Conservation (phyloP, 2,797 vertebrate genomes). For the Periparus ater region DNA sequence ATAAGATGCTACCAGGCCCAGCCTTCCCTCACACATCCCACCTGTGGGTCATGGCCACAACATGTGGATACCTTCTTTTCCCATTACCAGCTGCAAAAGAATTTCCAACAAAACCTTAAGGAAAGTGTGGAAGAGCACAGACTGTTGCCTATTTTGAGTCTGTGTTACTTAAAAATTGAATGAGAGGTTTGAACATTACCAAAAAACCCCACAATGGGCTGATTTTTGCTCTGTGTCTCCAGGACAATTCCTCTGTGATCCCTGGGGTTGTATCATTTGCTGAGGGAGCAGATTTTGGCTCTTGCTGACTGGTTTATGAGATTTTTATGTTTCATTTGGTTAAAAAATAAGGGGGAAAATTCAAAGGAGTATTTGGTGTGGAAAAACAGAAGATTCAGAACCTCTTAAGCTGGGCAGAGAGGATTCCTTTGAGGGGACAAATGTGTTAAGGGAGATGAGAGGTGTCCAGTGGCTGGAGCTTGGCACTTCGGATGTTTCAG, state of each 20-base stretch:
- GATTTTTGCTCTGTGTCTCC: background rate
- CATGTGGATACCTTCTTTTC: background rate
- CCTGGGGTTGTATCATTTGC: background rate
- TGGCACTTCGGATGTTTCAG: rapidly evolving
- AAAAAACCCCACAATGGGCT: background rate
- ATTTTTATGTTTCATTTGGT: background rate
- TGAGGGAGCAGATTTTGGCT: background rate
- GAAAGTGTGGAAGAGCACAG: rapidly evolving
- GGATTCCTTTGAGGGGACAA: background rate
- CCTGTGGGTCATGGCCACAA: background rate
- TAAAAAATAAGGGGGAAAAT: background rate
- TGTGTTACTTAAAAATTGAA: background rate
- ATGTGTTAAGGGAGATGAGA: background rate
- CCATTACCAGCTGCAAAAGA: background rate
- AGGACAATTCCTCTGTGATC: background rate
- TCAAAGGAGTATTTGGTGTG: background rate
- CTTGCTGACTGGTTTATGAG: background rate
- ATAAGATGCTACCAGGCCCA: background rate
- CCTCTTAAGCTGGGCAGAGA: background rate
- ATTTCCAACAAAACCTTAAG: background rate
- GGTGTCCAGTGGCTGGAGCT: background rate
- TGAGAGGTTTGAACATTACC: background rate
- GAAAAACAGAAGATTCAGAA: background rate
- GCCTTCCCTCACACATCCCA: rapidly evolving
- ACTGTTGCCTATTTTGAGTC: background rate